Conservation (phyloP, 2,113 vertebrate genomes). For the Saiga tatarica region DNA sequence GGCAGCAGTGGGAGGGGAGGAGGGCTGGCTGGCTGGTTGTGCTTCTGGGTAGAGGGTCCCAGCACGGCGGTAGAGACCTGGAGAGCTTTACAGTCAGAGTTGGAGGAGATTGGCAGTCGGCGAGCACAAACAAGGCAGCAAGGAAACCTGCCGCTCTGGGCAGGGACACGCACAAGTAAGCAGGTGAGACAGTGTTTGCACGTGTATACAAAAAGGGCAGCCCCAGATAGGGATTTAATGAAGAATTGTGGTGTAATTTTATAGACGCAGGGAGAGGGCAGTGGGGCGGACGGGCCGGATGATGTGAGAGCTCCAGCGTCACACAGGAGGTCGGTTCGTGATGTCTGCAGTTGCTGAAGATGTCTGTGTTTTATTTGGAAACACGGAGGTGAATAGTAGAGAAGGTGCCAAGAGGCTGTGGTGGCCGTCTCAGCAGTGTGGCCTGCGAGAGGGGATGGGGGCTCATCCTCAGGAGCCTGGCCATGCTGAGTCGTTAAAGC, state of each 20-base stretch:
- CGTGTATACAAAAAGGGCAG: accelerated
- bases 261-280: not conserved
- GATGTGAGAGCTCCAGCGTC: not conserved
- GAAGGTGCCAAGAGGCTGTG: not conserved
- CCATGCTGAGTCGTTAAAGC: not conserved
- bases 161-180: accelerated
- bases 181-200: accelerated
- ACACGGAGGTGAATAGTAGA: not conserved
- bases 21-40: no score
- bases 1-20: not conserved
- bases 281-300: not conserved
- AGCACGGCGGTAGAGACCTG: accelerated
- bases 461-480: not conserved
- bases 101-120: not conserved
- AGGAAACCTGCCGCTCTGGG: accelerated
- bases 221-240: accelerated
- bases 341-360: not conserved
- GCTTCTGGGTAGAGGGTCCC: not conserved
- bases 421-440: not conserved
- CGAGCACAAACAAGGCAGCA: accelerated
- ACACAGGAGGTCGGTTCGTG: accelerated
- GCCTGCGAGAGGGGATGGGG: not conserved
- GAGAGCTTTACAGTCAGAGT: not conserved
- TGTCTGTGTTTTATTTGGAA: not conserved
- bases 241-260: accelerated